phyloP scores from a whole-genome alignment of 2,113 vertebrate species.

The Gulo gulo region DNA sequence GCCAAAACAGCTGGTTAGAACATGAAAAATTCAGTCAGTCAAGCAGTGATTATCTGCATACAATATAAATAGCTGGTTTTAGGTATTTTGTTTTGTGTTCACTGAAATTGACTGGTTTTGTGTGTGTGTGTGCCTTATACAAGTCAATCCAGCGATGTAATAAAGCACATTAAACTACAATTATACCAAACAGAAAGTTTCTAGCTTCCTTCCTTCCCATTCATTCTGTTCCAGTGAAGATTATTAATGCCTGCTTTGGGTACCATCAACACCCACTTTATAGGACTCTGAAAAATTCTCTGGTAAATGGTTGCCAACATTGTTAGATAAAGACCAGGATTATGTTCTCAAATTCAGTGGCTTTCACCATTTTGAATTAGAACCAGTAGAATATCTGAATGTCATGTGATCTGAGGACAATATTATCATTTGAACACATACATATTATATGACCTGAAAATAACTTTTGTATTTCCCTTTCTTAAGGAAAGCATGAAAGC shows the following conservation, averaged over 20 bases:
- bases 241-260: constrained; percentile 32
- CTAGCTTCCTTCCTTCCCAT: constrained; percentile 27
- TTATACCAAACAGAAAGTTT: constrained; percentile 36
- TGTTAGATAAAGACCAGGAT: constrained; percentile 25
- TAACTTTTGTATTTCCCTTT: neutral
- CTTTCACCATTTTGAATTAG: constrained; percentile 39
- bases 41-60: constrained; percentile 11
- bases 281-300: neutral
- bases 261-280: constrained; percentile 16
- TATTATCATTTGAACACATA: constrained; percentile 25
- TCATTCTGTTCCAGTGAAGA: constrained; percentile 55
- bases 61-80: constrained; percentile 29
- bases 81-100: constrained; percentile 43
- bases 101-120: neutral
- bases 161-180: constrained; percentile 26
- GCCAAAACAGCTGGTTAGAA: constrained; percentile 35
- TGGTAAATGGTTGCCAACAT: neutral
- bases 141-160: constrained; percentile 27
- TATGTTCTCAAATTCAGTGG: constrained; percentile 36
- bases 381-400: constrained; percentile 34
- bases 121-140: neutral
- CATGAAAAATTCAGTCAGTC: constrained; percentile 33
- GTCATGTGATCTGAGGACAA: neutral
- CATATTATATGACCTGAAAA: neutral
- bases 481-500: neutral